These are phyloP conservation scores for Egretta garzetta DNA, from an alignment of 2,113 vertebrate genomes.

Conservation along the genomic window DNA sequence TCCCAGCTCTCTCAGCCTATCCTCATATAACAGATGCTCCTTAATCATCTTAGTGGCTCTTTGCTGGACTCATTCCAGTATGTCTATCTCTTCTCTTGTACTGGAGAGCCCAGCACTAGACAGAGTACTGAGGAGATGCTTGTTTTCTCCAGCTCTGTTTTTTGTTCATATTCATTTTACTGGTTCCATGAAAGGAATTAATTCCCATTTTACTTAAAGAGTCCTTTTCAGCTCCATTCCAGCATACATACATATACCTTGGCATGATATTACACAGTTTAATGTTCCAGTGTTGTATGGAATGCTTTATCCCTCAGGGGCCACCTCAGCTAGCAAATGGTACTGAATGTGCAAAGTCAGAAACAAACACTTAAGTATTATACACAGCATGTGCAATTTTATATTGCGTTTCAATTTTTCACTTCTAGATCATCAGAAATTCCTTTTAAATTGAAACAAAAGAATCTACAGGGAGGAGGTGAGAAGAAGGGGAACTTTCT, in stretches of 20 bases:
- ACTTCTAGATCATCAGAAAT: background rate
- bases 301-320: background rate
- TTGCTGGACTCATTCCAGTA: background rate
- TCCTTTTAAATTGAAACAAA: constrained; percentile 28
- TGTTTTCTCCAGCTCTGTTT: background rate
- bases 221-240: background rate
- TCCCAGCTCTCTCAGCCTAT: background rate
- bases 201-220: background rate
- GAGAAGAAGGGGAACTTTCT: background rate
- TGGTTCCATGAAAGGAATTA: background rate
- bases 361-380: background rate
- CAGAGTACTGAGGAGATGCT: background rate
- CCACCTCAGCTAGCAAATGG: background rate
- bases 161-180: background rate
- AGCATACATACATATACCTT: background rate
- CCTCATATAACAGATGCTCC: background rate
- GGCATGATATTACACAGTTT: background rate
- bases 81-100: background rate
- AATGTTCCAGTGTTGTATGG: background rate
- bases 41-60: constrained; percentile 16
- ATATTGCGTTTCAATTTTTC: background rate
- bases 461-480: background rate
- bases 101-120: background rate
- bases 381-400: background rate
- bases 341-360: background rate